A percentile compares a stretch with the other conserved stretches of the same genome.
Evolutionary conservation across 2,797 vertebrate species (phyloP).

Genomic region (Megaceryle alcyon): DNA sequence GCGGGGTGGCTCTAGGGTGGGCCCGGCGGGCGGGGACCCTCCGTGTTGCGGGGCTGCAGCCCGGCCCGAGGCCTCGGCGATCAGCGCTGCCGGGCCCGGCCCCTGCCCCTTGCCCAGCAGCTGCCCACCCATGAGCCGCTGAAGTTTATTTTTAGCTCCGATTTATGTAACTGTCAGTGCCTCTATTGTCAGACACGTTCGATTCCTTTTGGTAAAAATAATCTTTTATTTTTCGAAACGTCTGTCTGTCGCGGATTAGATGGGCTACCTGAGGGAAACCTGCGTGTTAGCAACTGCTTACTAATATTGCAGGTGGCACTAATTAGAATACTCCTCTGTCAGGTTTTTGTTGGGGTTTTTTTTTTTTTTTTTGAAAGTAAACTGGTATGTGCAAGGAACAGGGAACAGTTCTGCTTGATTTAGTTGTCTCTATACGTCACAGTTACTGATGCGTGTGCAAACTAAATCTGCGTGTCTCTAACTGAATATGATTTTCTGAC

Average conservation of each 20-base stretch:
- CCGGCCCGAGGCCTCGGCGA: neutral
- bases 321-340: neutral
- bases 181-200: neutral
- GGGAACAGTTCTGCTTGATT: neutral
- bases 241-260: neutral
- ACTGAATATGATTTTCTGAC: neutral
- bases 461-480: neutral
- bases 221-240: neutral
- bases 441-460: neutral
- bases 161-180: slow-evolving; percentile 37
- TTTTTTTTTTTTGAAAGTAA: neutral
- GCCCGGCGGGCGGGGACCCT: neutral
- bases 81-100: neutral
- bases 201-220: neutral
- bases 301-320: neutral
- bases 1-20: neutral
- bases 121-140: neutral
- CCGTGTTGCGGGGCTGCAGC: neutral
- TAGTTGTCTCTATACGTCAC: neutral
- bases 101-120: neutral
- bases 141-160: slow-evolving; percentile 50
- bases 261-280: neutral
- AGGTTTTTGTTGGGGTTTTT: too few relatives aligned
- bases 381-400: neutral
- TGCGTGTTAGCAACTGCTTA: fast-evolving